phyloP scores from a whole-genome alignment of 1,140 invertebrate species.

The Brachionus angularis region DNA sequence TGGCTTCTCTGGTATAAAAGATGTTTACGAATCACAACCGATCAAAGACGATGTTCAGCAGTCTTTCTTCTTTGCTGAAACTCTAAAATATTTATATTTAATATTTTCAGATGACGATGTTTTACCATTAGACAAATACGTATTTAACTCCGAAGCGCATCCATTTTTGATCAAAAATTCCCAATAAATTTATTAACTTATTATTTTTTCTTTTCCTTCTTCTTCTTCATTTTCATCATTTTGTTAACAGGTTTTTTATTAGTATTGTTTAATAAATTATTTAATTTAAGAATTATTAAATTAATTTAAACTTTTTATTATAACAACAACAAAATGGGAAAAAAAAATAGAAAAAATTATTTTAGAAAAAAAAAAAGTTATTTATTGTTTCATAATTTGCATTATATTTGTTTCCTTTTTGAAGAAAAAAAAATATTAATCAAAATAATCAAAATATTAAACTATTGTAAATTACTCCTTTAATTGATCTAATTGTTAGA shows the following conservation, averaged over 20 bases:
- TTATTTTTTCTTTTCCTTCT: too few species aligned
- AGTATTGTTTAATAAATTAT: too few species aligned
- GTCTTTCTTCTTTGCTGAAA: constrained; percentile 97
- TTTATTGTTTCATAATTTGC: constrained; percentile 30
- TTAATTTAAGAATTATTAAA: too few species aligned
- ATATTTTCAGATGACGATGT: constrained; percentile 89
- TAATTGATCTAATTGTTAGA: constrained; percentile 3
- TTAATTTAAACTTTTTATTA: too few species aligned
- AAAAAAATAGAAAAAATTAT: too few species aligned
- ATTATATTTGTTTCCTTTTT: constrained; percentile 10
- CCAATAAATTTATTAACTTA: too few species aligned
- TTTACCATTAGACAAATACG: constrained; percentile 89
- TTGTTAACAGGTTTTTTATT: too few species aligned
- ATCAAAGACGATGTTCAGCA: constrained; percentile 88
- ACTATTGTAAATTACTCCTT: constrained; percentile 10
- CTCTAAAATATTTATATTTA: constrained; percentile 96
- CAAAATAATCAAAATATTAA: not conserved
- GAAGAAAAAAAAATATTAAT: not conserved
- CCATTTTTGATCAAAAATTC: constrained; percentile 88
- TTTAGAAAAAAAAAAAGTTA: too few species aligned
- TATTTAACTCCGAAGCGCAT: constrained; percentile 97
- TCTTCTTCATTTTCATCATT: too few species aligned
- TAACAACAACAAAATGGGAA: too few species aligned
- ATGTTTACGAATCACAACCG: constrained; percentile 80
- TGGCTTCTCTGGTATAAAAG: constrained; percentile 86